These are phyloP conservation scores for Tamias sibiricus DNA, from an alignment of 2,113 vertebrate species.

Conservation along the genomic window DNA sequence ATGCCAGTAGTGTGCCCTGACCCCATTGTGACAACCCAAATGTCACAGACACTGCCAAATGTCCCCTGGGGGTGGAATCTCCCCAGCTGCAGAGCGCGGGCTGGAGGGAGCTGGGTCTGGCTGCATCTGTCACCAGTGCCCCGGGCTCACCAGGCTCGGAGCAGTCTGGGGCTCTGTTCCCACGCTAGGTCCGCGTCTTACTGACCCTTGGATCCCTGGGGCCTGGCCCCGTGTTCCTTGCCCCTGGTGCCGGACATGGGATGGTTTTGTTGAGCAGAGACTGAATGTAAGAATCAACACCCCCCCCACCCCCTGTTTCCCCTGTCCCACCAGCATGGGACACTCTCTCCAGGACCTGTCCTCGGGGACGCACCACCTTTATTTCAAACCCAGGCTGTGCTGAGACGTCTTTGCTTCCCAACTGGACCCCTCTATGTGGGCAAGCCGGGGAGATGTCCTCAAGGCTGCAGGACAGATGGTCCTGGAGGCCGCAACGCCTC, in stretches of 20 bases:
- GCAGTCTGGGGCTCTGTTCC: too few relatives aligned
- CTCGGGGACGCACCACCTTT: neutral
- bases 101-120: neutral
- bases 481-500: neutral
- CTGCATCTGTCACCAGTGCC: rapidly evolving
- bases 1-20: neutral
- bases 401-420: neutral
- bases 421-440: neutral
- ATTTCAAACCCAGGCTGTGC: neutral
- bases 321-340: neutral
- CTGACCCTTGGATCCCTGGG: neutral
- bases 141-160: rapidly evolving
- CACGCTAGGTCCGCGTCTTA: neutral
- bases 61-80: too few relatives aligned
- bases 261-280: neutral
- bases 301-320: too few relatives aligned
- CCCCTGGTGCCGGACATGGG: neutral
- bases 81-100: neutral
- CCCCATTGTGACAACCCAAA: neutral
- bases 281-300: neutral
- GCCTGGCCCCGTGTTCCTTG: neutral
- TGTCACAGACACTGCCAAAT: too few relatives aligned
- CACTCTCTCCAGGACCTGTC: neutral
- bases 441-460: neutral
- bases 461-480: neutral